Percentiles rank a stretch among this genome's conserved stretches.
Evolutionary conservation across 2,113 vertebrate genomes (phyloP).

Genomic region (Pungitius pungitius): DNA sequence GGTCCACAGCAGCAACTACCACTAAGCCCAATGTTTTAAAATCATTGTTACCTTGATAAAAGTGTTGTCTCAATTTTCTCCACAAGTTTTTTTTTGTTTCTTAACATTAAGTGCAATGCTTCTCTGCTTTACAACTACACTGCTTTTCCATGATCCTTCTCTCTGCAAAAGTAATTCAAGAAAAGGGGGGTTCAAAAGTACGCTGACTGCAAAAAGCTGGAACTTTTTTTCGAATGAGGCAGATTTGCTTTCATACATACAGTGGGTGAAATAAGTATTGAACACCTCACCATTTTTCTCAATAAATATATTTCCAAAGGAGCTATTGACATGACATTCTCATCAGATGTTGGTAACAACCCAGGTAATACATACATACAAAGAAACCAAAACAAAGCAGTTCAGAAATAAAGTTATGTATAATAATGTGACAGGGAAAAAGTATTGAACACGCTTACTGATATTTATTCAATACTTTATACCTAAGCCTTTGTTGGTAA

Average conservation of each 20-base stretch:
- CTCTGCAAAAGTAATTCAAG: not conserved
- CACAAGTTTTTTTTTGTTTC: not conserved
- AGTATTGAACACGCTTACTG: too few relatives aligned
- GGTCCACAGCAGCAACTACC: not conserved
- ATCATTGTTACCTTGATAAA: not conserved
- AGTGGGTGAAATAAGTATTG: too few relatives aligned
- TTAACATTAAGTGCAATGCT: not conserved
- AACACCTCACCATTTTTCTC: too few relatives aligned
- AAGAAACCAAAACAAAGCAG: too few relatives aligned
- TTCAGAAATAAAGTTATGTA: too few relatives aligned
- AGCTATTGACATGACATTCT: too few relatives aligned
- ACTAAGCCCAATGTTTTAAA: not conserved
- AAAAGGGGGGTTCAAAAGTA: not conserved
- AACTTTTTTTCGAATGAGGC: not conserved
- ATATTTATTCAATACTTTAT: too few relatives aligned
- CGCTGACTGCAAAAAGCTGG: not conserved
- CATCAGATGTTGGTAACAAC: too few relatives aligned
- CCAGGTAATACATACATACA: too few relatives aligned
- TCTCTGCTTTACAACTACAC: not conserved
- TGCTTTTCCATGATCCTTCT: not conserved
- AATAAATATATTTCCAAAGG: too few relatives aligned
- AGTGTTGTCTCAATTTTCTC: not conserved
- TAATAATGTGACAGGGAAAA: too few relatives aligned
- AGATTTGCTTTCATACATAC: not conserved
- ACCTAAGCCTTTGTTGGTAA: too few relatives aligned